These are phyloP conservation scores for Parnassius mnemosyne DNA, from an alignment of 2,888 invertebrate species.

Conservation along the genomic window DNA sequence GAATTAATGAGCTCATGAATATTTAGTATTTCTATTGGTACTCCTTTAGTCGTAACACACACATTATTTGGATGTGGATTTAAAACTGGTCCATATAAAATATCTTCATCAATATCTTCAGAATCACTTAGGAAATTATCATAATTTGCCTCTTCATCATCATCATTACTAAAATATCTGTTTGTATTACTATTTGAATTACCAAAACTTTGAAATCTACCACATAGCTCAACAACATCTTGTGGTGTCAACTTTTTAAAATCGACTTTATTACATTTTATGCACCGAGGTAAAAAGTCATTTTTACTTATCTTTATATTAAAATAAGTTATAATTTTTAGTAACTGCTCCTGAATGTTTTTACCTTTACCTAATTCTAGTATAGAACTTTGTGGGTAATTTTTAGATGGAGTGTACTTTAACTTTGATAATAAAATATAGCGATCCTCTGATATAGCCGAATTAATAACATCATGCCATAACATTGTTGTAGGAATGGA, in stretches of 20 bases:
- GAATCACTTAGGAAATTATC: constrained; percentile 67
- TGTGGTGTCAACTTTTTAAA: constrained; percentile 47
- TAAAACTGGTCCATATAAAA: constrained; percentile 40
- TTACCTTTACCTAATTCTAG: constrained; percentile 79
- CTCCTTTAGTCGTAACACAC: constrained; percentile 78
- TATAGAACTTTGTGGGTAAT: constrained; percentile 74
- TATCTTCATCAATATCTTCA: constrained; percentile 56
- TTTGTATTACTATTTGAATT: constrained; percentile 31
- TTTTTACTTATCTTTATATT: constrained; percentile 82
- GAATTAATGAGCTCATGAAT: constrained; percentile 66
- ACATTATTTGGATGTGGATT: constrained; percentile 27
- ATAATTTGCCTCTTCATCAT: constrained; percentile 54
- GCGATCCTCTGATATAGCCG: constrained; percentile 63
- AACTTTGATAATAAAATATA: constrained; percentile 55
- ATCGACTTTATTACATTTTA: constrained; percentile 76
- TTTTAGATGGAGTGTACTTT: constrained; percentile 77
- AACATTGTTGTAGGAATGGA: constrained; percentile 80
- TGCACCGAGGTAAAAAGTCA: constrained; percentile 87
- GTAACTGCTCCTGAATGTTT: constrained; percentile 81
- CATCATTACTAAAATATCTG: constrained; percentile 41
- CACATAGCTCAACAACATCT: constrained; percentile 55
- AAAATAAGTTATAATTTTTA: constrained; percentile 83
- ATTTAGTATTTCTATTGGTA: constrained; percentile 75
- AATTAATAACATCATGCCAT: constrained; percentile 67
- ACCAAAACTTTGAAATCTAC: constrained; percentile 40